These are phyloP conservation scores for Eumeta japonica DNA, from an alignment of 1,140 invertebrate genomes.

Conservation along the genomic window DNA sequence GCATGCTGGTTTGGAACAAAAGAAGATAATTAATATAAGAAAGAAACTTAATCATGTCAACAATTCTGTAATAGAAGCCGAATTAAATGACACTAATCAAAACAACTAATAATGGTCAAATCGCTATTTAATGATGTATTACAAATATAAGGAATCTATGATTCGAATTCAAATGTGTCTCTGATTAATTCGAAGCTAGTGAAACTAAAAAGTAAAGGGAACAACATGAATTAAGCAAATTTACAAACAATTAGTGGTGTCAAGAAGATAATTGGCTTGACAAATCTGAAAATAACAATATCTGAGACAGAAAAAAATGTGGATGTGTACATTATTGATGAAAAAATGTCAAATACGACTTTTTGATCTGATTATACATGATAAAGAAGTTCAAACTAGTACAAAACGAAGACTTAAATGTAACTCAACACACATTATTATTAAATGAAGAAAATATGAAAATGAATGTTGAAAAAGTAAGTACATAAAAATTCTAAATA, in stretches of 20 bases:
- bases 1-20: constrained; percentile 7
- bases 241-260: neutral
- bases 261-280: neutral
- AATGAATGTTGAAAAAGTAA: no score
- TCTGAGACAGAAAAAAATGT: constrained; percentile 1
- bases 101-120: constrained; percentile 1
- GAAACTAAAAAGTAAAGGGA: neutral
- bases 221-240: neutral
- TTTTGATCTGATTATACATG: no score
- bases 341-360: neutral
- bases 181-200: neutral
- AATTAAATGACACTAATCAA: constrained; percentile 1
- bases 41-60: neutral
- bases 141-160: neutral
- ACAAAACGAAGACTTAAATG: no score
- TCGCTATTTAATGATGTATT: neutral
- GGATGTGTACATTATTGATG: constrained; percentile 1
- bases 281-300: neutral
- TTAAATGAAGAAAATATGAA: no score
- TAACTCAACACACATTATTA: no score
- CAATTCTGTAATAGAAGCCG: neutral
- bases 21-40: neutral
- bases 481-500: no score
- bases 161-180: neutral
- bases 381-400: no score